Evolutionary conservation across 2,888 invertebrate genomes (phyloP), one percentile per base, ranked within the genome.

Genomic region (Molanna angustata): DNA sequence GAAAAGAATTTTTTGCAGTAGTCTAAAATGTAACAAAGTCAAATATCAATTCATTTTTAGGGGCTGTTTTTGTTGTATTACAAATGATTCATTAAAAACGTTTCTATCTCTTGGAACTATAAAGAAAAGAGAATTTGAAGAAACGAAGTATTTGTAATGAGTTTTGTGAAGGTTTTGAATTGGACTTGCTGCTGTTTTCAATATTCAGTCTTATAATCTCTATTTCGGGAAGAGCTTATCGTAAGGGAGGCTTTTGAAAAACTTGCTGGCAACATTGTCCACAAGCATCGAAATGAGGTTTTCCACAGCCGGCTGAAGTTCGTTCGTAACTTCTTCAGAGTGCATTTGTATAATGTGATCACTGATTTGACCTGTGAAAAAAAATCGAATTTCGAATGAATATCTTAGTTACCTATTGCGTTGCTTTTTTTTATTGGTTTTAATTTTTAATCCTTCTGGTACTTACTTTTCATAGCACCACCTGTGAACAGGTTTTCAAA

Each of bases 401-500:
- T 27, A 7, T 27, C 7, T 27, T 27, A 27, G 11, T 27, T 11
- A 27, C 27, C 6, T 11, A 7, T 11, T 7, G 11, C 11, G 6
- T 27, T 27, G 27, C 11, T 27, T 27, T 7, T 11, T 7, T 27
- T 27, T 27, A 7, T 6, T 11, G 11, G 7, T 27, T 27, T 13
- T 35, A 11, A 35, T 4, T 6, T 9, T n/a, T 9, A 35, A 35
- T 35, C 4, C 13, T n/a, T 6, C 35, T 35, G 35, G 16, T 3
- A 45, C 65, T 40, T 64, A 78, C 83, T 80, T 66, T 83, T 78
- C 63, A 80, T 73, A 11, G 74, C 73, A 48, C 81, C 80, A 11
- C 82, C 82, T 6, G 79, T 80, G 61, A 81, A 83, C 0, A 82
- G 73, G 60, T 83, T 82, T 61, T 72, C 75, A 7, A 83, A 71